phyloP scores from a whole-genome alignment of 2,888 invertebrate genomes.

The Trachelus iudaicus region DNA sequence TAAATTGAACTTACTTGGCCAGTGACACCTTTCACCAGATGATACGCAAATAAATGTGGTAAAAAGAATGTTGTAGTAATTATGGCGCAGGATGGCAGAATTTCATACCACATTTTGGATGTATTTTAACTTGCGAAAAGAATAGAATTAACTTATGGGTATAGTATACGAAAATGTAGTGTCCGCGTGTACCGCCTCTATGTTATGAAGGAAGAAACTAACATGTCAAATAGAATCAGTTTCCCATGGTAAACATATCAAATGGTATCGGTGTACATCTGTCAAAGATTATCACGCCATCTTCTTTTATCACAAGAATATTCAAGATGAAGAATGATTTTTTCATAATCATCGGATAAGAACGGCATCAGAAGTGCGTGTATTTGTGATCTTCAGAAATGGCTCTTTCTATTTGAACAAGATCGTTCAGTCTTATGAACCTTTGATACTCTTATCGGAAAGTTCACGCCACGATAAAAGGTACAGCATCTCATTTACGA shows the following conservation, averaged over 20 bases:
- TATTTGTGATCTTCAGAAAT: background rate
- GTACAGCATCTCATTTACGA: background rate
- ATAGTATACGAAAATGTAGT: background rate
- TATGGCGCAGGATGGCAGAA: conserved; percentile 35
- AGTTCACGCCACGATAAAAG: background rate
- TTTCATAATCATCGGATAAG: background rate
- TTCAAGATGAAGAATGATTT: background rate
- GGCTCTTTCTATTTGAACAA: background rate
- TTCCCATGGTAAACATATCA: background rate
- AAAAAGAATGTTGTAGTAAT: conserved; percentile 12
- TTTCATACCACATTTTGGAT: conserved; percentile 51
- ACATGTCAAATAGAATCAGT: background rate
- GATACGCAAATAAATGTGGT: conserved; percentile 24
- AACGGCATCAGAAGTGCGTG: background rate
- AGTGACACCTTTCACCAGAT: conserved; percentile 22
- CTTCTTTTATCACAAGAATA: background rate
- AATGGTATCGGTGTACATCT: background rate
- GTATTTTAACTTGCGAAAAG: background rate
- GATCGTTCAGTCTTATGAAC: background rate
- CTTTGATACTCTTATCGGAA: background rate
- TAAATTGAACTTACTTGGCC: conserved; percentile 35
- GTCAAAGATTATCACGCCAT: background rate
- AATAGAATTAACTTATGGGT: background rate
- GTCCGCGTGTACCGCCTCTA: background rate
- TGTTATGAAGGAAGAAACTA: background rate